Percentiles rank a stretch among this genome's conserved stretches.
Evolutionary conservation across 2,113 vertebrate genomes (phyloP).

Genomic region (Sinocyclocheilus anophthalmus): DNA sequence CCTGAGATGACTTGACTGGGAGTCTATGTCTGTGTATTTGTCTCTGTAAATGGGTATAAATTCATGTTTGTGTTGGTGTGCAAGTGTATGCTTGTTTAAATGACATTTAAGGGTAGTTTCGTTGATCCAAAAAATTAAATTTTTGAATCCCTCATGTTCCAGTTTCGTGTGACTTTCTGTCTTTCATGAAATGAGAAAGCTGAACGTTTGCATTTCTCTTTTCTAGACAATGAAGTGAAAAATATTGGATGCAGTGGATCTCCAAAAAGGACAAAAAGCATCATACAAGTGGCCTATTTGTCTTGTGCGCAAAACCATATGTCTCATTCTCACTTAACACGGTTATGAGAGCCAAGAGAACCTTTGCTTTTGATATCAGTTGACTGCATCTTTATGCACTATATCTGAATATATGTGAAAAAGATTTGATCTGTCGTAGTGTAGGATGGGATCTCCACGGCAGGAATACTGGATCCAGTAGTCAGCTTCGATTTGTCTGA

Average conservation of each 20-base stretch:
- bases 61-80: slow-evolving; percentile 7
- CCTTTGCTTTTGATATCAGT: not conserved
- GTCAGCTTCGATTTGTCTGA: too few relatives aligned
- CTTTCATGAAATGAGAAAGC: not conserved
- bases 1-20: slow-evolving; percentile 7
- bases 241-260: not conserved
- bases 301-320: not conserved
- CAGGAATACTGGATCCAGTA: too few relatives aligned
- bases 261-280: not conserved
- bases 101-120: not conserved
- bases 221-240: not conserved
- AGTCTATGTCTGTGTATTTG: slow-evolving; percentile 7
- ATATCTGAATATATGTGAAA: not conserved
- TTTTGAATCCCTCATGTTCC: not conserved
- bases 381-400: not conserved
- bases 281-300: not conserved
- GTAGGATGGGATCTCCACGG: too few relatives aligned
- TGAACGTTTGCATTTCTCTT: not conserved
- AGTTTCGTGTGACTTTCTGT: not conserved
- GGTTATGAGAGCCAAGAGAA: not conserved
- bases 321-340: not conserved
- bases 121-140: too few relatives aligned
- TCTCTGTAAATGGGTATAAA: not conserved
- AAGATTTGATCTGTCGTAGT: not conserved
- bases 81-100: not conserved